Conservation (phyloP, 2,888 invertebrate species). For the Drosophila subsilvestris region DNA sequence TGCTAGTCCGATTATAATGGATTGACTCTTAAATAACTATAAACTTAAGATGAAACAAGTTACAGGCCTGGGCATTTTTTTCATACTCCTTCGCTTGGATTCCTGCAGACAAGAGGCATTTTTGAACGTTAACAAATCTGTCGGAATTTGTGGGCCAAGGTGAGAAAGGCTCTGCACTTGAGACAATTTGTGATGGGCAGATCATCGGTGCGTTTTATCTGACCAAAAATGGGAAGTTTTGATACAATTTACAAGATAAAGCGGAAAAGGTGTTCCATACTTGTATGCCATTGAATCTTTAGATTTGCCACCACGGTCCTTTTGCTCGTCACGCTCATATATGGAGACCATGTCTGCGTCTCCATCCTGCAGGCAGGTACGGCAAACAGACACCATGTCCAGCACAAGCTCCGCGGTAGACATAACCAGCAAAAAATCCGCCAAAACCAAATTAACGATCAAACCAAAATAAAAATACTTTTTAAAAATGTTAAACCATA, state of each 20-base stretch:
- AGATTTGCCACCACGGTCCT: constrained; percentile 58
- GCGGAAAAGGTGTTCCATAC: constrained; percentile 46
- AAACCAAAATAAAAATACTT: neutral
- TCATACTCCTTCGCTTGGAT: too few relatives aligned
- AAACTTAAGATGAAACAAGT: neutral
- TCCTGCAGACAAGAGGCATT: neutral
- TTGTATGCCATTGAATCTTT: constrained; percentile 78
- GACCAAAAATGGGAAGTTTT: neutral
- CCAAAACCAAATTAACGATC: constrained; percentile 6
- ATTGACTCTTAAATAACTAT: neutral
- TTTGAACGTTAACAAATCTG: constrained; percentile 82
- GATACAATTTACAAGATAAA: neutral
- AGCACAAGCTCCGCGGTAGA: constrained; percentile 44
- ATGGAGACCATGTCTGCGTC: constrained; percentile 77
- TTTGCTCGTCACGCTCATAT: constrained; percentile 61
- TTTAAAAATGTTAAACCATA: too few relatives aligned
- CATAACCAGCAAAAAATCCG: neutral
- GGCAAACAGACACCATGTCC: constrained; percentile 69
- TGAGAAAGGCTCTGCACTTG: constrained; percentile 77
- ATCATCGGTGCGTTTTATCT: constrained; percentile 71
- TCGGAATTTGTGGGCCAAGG: constrained; percentile 81
- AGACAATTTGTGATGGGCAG: constrained; percentile 81
- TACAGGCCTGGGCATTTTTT: neutral
- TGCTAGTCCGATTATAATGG: neutral
- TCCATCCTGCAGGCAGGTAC: constrained; percentile 78